Base-by-base conservation (phyloP, 2,888 invertebrate genomes). In the Parnassius glacialis region DNA sequence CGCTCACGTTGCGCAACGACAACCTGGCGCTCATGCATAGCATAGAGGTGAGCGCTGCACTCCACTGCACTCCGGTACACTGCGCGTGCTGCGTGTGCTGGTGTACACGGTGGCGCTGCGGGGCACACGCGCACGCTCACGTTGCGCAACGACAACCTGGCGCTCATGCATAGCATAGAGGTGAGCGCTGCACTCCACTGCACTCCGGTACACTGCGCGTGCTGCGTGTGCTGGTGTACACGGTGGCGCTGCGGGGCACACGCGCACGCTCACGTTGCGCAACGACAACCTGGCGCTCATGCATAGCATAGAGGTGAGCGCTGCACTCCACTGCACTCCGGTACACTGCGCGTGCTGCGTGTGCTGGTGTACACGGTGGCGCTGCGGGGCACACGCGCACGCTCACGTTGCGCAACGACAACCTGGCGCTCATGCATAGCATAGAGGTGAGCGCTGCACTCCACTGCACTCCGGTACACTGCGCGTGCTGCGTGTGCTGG, bases 361-460 rank as follows among this genome's bases (percentile, higher is more conserved):
- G 94, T 98, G 7, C 93, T 93, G 12, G 93, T 98, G 54, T 97
- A 97, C 83, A 96, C 97, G 0, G 97, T 97, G 0, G 95, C 97
- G 10, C 92, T 97, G 54, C 92, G 94, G 96, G 95, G 3, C 92
- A 92, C 9, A 92, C 94, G 2, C 93, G 93, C 68, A 92, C 92
- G 0, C 90, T 97, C 62, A 92, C 93, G 72, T 95, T 97, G 12
- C 93, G 94, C 70, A 94, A 95, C 73, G 93, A 94, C 66, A 96
- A 97, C 87, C 89, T 97, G n/a, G n/a, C n/a, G n/a, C n/a, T n/a
- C n/a, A n/a, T n/a, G n/a, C n/a, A n/a, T n/a, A n/a, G n/a, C n/a
- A n/a, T n/a, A n/a, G n/a, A n/a, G n/a, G n/a, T n/a, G n/a, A n/a
- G n/a, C n/a, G n/a, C n/a, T n/a, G n/a, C n/a, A n/a, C n/a, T n/a